Percentiles rank a stretch among this genome's conserved stretches.
phyloP scores from a whole-genome alignment of 2,113 vertebrate genomes.

The Scopus umbretta region DNA sequence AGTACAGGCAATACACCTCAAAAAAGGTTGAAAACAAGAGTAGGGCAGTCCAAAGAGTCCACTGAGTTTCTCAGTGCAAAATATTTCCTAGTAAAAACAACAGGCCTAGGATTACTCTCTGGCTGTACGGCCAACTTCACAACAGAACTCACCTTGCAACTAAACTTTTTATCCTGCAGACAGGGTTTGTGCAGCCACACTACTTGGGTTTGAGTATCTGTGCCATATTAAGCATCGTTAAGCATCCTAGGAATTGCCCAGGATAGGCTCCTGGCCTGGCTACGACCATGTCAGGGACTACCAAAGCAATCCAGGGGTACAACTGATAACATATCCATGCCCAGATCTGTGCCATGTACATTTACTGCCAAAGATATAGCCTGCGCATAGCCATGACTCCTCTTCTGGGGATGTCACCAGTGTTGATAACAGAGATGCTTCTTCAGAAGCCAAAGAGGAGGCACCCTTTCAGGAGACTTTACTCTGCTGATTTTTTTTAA shows the following conservation, averaged over 20 bases:
- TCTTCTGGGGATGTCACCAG: not conserved
- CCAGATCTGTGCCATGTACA: not conserved
- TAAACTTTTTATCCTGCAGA: not conserved
- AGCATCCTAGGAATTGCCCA: not conserved
- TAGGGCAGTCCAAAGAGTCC: not conserved
- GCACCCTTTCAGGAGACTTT: not conserved
- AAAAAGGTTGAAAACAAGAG: not conserved
- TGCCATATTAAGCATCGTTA: not conserved
- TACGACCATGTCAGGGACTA: not conserved
- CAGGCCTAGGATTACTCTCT: not conserved
- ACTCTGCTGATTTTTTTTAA: not conserved
- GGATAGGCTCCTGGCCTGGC: not conserved
- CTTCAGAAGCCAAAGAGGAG: not conserved
- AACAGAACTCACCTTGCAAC: not conserved
- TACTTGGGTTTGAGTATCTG: not conserved
- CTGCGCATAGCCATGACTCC: not conserved
- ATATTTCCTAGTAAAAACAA: not conserved
- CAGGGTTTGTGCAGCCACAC: not conserved
- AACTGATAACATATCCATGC: not conserved
- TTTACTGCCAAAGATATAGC: not conserved
- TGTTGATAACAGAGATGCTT: not conserved
- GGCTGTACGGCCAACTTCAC: not conserved
- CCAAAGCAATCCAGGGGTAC: accelerated
- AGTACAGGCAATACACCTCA: not conserved
- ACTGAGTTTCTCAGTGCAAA: not conserved